Evolutionary conservation across 2,888 invertebrate genomes (phyloP).

Genomic region (Sphecodes monilicornis): DNA sequence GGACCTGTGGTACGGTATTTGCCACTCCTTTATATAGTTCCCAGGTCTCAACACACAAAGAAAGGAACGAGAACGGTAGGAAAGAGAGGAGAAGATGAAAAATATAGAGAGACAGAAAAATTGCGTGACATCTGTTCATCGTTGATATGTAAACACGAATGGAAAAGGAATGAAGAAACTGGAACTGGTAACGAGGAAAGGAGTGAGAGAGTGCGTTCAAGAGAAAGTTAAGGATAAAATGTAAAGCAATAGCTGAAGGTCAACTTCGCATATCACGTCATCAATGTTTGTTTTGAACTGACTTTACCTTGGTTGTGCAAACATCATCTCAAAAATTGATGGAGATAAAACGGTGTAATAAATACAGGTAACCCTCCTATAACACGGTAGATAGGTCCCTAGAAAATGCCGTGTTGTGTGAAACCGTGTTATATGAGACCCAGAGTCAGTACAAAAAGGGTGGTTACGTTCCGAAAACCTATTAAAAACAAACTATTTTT

Average conservation of each 20-base stretch:
- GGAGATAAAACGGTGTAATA: no score
- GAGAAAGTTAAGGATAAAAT: not conserved
- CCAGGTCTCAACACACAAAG: not conserved
- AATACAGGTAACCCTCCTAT: no score
- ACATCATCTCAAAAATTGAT: not conserved
- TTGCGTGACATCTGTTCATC: not conserved
- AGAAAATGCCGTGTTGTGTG: no score
- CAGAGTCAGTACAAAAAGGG: no score
- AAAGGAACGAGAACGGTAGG: not conserved
- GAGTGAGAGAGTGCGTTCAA: not conserved
- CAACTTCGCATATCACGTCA: no score
- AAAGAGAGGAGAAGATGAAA: not conserved
- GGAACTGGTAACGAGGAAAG: not conserved
- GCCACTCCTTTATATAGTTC: not conserved
- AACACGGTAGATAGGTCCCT: no score
- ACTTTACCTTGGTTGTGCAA: not conserved
- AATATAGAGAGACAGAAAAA: not conserved
- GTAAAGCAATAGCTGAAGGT: no score
- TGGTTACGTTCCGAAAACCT: no score
- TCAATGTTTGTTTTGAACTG: not conserved
- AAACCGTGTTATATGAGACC: no score
- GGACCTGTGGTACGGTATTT: not conserved
- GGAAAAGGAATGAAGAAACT: not conserved
- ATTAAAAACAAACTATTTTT: no score
- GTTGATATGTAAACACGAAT: not conserved